Evolutionary conservation across 2,797 vertebrate species (phyloP), one percentile per base, ranked within the genome.

Genomic region (Poeciliopsis turneri): DNA sequence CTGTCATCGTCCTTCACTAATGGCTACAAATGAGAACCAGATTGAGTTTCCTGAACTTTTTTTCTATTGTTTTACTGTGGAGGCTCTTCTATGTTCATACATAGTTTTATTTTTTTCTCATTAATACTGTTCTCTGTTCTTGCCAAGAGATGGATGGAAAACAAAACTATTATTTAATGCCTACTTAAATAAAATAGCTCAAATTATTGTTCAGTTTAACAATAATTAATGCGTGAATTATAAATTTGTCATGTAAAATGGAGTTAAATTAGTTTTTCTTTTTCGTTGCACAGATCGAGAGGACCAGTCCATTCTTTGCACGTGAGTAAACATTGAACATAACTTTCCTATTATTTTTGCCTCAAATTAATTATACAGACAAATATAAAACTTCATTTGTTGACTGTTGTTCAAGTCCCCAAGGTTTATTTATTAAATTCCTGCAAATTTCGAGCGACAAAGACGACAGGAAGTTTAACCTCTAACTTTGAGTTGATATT

Each of bases 301-400:
- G 93, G 98, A 99, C 95, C 98, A 99, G 90, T 99, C 98, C n/a
- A 98, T 99, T 95, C 97, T 99, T 94, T 99, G 98, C 98, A 99
- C 98, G 97, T 99, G 94, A 99, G 98, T 98, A 79, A 68, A 76
- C 61, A 33, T 41, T 2, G 1, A 66, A 12, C 36, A 41, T 66
- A 39, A 66, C 8, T 39, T 39, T 39, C 1, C 33, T 36, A 25
- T 66, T 39, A 12, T 43, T 23, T 39, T 39, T 10, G 16, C 20
- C 20, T 66, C 2, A 41, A 66, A 41, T 12, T 0, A 9, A 36
- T 36, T 36, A 33, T 64, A 18, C 7, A 64, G 33, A 10, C 18
- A 20, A 1, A 36, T 20, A 66, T 30, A 66, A 39, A 9, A 25
- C 11, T n/a, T 5, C 5, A n/a, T 69, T 69, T 69, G 16, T 68